Evolutionary conservation across 2,113 vertebrate genomes (phyloP).

Genomic region (Nesogale talazaci): DNA sequence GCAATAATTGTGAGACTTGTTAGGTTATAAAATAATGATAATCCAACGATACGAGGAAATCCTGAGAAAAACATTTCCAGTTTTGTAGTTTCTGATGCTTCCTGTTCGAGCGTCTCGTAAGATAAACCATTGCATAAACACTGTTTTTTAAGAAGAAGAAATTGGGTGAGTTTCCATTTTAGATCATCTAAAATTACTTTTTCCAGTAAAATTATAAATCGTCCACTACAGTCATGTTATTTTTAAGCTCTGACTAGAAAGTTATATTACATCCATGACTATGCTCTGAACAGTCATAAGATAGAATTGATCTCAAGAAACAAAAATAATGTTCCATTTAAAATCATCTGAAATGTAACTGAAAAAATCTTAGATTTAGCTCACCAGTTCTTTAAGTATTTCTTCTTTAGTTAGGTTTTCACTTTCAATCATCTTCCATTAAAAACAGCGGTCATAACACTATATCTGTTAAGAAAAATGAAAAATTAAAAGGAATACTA

Average conservation of each 20-base stretch:
- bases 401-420: conserved; percentile 87
- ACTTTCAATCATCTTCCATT: conserved; percentile 85
- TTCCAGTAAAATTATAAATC: conserved; percentile 49
- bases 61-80: conserved; percentile 93
- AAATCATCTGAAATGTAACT: conserved; percentile 24
- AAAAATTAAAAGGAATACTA: conserved; percentile 47
- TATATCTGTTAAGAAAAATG: conserved; percentile 64
- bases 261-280: not conserved
- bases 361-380: conserved; percentile 62
- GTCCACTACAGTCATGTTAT: not conserved
- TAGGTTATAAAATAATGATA: conserved; percentile 88
- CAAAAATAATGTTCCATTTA: conserved; percentile 19
- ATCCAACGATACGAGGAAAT: conserved; percentile 88
- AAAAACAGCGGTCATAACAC: conserved; percentile 64
- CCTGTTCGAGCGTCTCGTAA: conserved; percentile 87
- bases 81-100: conserved; percentile 81
- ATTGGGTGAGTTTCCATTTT: conserved; percentile 43
- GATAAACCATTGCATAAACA: conserved; percentile 88
- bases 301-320: not conserved
- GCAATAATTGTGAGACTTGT: conserved; percentile 88
- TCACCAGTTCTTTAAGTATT: conserved; percentile 90
- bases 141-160: conserved; percentile 82
- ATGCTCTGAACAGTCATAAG: not conserved
- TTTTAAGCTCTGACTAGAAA: conserved; percentile 4
- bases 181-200: conserved; percentile 29